Evolutionary conservation across 1,140 invertebrate genomes (phyloP).

Genomic region (Popillia japonica): DNA sequence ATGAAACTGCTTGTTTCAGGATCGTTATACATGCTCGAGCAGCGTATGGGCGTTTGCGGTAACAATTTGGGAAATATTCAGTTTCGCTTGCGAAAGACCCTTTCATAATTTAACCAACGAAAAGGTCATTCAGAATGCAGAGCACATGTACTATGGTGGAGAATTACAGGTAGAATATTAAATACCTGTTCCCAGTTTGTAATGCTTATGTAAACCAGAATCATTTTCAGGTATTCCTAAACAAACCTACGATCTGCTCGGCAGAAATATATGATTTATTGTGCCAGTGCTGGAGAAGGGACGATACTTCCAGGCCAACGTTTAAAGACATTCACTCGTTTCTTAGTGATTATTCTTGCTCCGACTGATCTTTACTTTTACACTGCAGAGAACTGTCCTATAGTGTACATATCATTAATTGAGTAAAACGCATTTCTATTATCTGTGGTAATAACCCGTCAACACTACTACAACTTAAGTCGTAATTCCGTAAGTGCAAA

Average conservation of each 20-base stretch:
- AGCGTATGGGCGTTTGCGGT: constrained; percentile 76
- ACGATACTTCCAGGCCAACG: constrained; percentile 71
- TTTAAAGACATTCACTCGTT: constrained; percentile 82
- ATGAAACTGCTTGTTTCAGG: constrained; percentile 61
- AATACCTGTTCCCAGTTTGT: not conserved
- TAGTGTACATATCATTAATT: constrained; percentile 38
- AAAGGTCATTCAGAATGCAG: constrained; percentile 78
- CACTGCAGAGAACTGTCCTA: constrained; percentile 25
- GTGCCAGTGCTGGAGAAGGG: constrained; percentile 80
- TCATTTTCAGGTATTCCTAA: constrained; percentile 67
- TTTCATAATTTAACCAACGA: constrained; percentile 76
- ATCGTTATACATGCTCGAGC: constrained; percentile 71
- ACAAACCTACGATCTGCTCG: constrained; percentile 77
- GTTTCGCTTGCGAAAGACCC: constrained; percentile 75
- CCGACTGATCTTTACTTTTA: constrained; percentile 53
- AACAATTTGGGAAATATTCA: constrained; percentile 80
- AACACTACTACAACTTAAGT: constrained; percentile 6
- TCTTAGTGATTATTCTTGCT: constrained; percentile 65
- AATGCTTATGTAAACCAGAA: constrained; percentile 44
- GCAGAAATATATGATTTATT: constrained; percentile 80
- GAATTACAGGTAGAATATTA: constrained; percentile 66
- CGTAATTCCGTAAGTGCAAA: constrained; percentile 28
- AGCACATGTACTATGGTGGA: constrained; percentile 73
- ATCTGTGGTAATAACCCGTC: constrained; percentile 9
- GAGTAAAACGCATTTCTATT: not conserved